A percentile compares a stretch with the other conserved stretches of the same genome.
phyloP scores from a whole-genome alignment of 2,888 invertebrate genomes.

The Dicyrtomina minuta region DNA sequence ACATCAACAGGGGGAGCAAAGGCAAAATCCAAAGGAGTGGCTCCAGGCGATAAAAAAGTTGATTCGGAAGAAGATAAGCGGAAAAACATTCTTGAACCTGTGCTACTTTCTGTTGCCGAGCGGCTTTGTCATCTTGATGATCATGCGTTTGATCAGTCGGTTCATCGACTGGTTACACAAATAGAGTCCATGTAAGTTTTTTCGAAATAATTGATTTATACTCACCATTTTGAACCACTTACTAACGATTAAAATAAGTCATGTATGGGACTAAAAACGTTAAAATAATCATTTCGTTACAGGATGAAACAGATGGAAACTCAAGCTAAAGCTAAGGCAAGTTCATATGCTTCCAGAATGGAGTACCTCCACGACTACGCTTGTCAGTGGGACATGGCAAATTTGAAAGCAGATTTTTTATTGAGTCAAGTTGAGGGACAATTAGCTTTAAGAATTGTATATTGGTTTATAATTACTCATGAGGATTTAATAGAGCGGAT shows the following conservation, averaged over 20 bases:
- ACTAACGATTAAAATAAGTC: neutral
- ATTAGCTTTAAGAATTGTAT: constrained; percentile 45
- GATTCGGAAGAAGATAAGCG: neutral
- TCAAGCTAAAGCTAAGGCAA: constrained; percentile 12
- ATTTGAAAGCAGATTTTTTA: constrained; percentile 48
- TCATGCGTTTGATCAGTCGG: constrained; percentile 52
- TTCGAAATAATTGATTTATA: neutral
- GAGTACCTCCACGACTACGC: constrained; percentile 34
- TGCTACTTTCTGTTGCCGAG: constrained; percentile 52
- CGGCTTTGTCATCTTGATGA: constrained; percentile 53
- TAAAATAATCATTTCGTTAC: neutral
- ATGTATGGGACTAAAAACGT: neutral
- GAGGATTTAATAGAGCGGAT: constrained; percentile 47
- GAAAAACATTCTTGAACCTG: constrained; percentile 42
- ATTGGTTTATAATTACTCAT: constrained; percentile 51
- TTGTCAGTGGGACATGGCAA: constrained; percentile 46
- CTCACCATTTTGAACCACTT: neutral
- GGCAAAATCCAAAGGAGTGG: constrained; percentile 3
- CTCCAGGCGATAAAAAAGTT: neutral
- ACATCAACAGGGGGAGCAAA: no score
- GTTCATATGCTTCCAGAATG: constrained; percentile 4
- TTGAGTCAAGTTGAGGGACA: constrained; percentile 52
- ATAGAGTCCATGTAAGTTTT: constrained; percentile 53
- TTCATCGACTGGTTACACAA: constrained; percentile 52
- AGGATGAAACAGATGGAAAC: constrained; percentile 36